A percentile compares a stretch with the other conserved stretches of the same genome.
These are phyloP conservation scores for Xanthorhoe spadicearia DNA, from an alignment of 2,888 invertebrate species.

Conservation along the genomic window DNA sequence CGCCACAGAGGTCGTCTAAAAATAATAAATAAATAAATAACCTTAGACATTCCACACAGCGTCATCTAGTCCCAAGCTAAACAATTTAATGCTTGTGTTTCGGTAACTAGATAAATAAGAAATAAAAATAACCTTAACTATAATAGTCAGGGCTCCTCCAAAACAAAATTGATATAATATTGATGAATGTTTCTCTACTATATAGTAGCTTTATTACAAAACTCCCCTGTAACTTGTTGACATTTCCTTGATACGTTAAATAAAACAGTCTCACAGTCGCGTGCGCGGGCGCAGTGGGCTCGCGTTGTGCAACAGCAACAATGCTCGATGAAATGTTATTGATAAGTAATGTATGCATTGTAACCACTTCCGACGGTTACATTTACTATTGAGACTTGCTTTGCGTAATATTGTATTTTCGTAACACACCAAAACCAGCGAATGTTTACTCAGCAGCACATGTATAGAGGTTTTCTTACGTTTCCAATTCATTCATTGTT, in stretches of 20 bases:
- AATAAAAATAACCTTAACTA: no score
- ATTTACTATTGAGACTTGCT: conserved; percentile 3
- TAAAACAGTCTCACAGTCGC: conserved; percentile 20
- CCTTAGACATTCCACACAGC: no score
- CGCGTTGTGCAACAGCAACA: conserved; percentile 24
- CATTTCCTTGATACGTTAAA: conserved; percentile 26
- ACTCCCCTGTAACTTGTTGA: conserved; percentile 19
- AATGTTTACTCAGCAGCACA: background rate
- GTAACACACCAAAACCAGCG: background rate
- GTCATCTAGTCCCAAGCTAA: no score
- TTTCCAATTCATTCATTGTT: conserved; percentile 25
- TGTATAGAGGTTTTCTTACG: background rate
- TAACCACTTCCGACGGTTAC: conserved; percentile 18
- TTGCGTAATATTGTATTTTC: conserved; percentile 8
- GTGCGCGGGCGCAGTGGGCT: conserved; percentile 19
- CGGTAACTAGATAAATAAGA: no score
- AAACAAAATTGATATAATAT: no score
- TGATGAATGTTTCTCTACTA: no score
- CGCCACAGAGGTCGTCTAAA: no score
- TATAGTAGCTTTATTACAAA: background rate
- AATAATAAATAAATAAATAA: no score
- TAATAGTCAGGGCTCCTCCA: no score
- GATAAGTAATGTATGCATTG: conserved; percentile 25
- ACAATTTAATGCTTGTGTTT: no score
- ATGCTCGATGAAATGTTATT: conserved; percentile 29